Evolutionary conservation across 2,888 invertebrate genomes (phyloP).

Genomic region (Drosophila niveifrons): DNA sequence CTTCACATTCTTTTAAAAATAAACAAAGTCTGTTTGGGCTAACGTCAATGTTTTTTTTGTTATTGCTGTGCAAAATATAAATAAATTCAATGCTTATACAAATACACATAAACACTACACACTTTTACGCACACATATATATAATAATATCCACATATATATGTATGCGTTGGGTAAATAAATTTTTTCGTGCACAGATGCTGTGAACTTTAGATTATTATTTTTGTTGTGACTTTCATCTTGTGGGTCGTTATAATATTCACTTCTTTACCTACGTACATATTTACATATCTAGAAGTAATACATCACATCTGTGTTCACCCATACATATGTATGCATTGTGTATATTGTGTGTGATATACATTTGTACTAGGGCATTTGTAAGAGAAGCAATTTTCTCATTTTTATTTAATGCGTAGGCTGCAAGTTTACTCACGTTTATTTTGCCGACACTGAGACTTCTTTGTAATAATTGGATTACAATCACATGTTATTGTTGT

Average conservation of each 20-base stretch:
- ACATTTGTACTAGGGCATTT: constrained; percentile 25
- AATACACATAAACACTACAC: neutral
- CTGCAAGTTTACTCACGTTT: constrained; percentile 39
- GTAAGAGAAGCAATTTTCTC: constrained; percentile 34
- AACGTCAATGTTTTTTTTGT: constrained; percentile 53
- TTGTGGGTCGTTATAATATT: constrained; percentile 16
- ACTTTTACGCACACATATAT: neutral
- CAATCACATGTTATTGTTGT: constrained; percentile 49
- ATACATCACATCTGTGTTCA: too few relatives aligned
- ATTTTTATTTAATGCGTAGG: constrained; percentile 32
- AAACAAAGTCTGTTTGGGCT: constrained; percentile 45
- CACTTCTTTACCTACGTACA: too few relatives aligned
- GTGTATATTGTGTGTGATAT: neutral
- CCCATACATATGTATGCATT: too few relatives aligned
- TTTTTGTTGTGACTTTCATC: constrained; percentile 29
- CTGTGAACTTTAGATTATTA: constrained; percentile 25
- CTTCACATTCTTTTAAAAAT: constrained; percentile 61
- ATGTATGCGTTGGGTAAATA: constrained; percentile 24
- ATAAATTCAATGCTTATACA: constrained; percentile 26
- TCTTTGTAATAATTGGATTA: constrained; percentile 69
- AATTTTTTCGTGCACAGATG: constrained; percentile 5
- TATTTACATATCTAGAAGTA: neutral
- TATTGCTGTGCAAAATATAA: constrained; percentile 49
- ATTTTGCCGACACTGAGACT: constrained; percentile 35
- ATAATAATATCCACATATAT: neutral